Percentiles rank a stretch among this genome's conserved stretches.
Evolutionary conservation across 2,888 invertebrate species (phyloP).

Genomic region (Yponomeuta sedellus): DNA sequence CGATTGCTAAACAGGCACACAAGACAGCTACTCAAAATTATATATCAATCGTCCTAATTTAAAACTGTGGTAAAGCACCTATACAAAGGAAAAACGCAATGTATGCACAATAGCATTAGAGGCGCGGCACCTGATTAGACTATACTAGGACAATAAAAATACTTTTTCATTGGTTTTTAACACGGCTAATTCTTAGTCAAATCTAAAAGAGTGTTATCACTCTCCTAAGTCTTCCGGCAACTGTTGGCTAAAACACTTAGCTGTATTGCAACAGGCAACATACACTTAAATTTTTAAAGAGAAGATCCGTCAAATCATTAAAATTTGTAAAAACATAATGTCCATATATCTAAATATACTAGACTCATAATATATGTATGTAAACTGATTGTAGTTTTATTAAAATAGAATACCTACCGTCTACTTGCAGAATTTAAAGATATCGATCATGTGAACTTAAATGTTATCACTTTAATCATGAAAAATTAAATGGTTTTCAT

Average conservation of each 20-base stretch:
- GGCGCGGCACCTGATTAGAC: conserved; percentile 59
- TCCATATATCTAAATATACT: neutral
- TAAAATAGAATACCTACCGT: neutral
- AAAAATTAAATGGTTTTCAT: conserved; percentile 68
- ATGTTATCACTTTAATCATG: conserved; percentile 69
- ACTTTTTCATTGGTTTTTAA: conserved; percentile 44
- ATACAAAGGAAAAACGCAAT: neutral
- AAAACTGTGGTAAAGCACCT: too few relatives aligned
- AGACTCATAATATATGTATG: neutral
- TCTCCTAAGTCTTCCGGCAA: conserved; percentile 58
- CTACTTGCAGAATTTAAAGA: conserved; percentile 25
- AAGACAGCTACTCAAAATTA: neutral
- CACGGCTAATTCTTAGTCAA: conserved; percentile 28
- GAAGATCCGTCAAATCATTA: neutral
- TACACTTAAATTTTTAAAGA: neutral
- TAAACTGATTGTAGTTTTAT: neutral
- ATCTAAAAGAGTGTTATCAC: conserved; percentile 30
- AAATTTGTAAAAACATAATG: neutral
- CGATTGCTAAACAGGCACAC: neutral
- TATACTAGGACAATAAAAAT: conserved; percentile 69
- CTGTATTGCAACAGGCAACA: neutral
- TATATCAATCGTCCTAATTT: too few relatives aligned
- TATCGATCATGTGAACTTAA: conserved; percentile 51
- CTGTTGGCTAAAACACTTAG: conserved; percentile 38
- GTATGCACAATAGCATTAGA: conserved; percentile 43